Percentiles rank a stretch among this genome's conserved stretches.
Conservation (phyloP, 1,140 invertebrate species). For the Drosophila parvula region DNA sequence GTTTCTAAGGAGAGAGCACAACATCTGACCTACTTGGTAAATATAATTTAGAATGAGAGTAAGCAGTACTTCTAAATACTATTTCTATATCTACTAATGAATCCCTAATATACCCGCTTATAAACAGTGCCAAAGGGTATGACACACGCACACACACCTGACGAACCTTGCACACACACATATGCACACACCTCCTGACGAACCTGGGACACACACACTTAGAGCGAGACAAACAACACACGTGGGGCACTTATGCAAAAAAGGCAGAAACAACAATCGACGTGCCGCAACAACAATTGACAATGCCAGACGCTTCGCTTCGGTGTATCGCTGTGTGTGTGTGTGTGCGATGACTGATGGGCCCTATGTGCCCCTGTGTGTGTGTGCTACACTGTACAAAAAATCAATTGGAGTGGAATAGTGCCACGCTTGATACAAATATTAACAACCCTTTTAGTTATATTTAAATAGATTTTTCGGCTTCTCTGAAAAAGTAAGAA, state of each 20-base stretch:
- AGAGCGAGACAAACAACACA: conserved; percentile 33
- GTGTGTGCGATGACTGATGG: conserved; percentile 66
- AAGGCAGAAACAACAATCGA: conserved; percentile 78
- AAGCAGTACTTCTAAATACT: too few relatives aligned
- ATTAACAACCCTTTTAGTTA: too few relatives aligned
- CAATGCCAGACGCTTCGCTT: conserved; percentile 68
- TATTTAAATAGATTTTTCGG: too few relatives aligned
- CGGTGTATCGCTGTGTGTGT: conserved; percentile 16
- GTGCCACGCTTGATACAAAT: not conserved
- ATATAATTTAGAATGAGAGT: too few relatives aligned
- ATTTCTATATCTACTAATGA: too few relatives aligned
- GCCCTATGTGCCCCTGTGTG: conserved; percentile 64
- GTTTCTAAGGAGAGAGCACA: too few relatives aligned
- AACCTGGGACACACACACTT: conserved; percentile 37
- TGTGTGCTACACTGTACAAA: conserved; percentile 28
- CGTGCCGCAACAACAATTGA: conserved; percentile 70
- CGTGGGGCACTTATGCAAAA: conserved; percentile 77
- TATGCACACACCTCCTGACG: conserved; percentile 47
- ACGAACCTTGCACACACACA: conserved; percentile 35
- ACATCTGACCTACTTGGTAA: too few relatives aligned
- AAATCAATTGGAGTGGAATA: conserved; percentile 1
- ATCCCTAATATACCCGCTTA: too few relatives aligned
- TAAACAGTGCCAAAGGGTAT: too few relatives aligned
- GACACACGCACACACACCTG: conserved; percentile 40
- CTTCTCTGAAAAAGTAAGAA: too few relatives aligned